Evolutionary conservation across 2,888 invertebrate species (phyloP).

Genomic region (Galerucella calmariensis): DNA sequence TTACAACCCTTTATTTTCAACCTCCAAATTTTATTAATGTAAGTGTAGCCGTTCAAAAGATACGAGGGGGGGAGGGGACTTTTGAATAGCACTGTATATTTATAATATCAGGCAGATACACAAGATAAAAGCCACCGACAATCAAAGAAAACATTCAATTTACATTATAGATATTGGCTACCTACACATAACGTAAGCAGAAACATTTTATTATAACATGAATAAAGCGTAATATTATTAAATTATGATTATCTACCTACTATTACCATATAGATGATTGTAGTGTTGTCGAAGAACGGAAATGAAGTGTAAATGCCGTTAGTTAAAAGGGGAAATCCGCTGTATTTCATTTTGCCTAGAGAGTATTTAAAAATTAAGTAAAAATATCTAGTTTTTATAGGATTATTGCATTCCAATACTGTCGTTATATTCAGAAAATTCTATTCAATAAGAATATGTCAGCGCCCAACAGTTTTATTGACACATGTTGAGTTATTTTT

Average conservation of each 20-base stretch:
- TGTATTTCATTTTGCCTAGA: neutral
- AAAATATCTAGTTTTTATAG: neutral
- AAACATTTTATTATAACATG: neutral
- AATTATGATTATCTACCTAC: constrained; percentile 15
- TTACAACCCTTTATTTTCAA: too few species aligned
- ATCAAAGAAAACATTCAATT: neutral
- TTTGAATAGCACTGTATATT: too few species aligned
- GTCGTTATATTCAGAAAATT: too few species aligned
- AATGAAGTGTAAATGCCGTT: constrained; percentile 16
- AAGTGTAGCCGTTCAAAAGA: too few species aligned
- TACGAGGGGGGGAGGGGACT: too few species aligned
- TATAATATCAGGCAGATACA: too few species aligned
- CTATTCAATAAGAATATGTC: too few species aligned
- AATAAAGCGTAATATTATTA: constrained; percentile 7
- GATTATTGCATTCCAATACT: too few species aligned
- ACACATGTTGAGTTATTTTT: too few species aligned
- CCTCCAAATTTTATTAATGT: too few species aligned
- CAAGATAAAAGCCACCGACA: neutral
- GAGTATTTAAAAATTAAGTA: neutral
- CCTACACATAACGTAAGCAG: neutral
- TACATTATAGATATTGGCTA: neutral
- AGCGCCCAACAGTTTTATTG: too few species aligned
- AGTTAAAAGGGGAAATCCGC: constrained; percentile 1
- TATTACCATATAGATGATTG: constrained; percentile 14
- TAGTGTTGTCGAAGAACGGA: constrained; percentile 1